These are phyloP conservation scores for Stenolophus ochropezus DNA, from an alignment of 2,888 invertebrate genomes.

Conservation along the genomic window DNA sequence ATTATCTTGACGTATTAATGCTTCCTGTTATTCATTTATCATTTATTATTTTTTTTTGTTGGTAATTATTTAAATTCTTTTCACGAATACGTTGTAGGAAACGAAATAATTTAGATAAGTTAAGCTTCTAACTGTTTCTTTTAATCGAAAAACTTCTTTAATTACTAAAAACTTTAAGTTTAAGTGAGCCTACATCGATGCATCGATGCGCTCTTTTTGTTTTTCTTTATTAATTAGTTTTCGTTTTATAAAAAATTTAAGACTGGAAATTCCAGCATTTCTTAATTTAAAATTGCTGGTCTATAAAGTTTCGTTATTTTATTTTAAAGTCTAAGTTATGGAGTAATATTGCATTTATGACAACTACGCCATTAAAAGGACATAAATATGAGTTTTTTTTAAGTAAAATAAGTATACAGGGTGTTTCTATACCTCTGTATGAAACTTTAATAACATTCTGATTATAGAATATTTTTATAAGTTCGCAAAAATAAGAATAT, in stretches of 20 bases:
- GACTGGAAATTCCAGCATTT: too few species aligned
- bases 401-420: too few species aligned
- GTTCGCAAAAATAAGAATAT: too few species aligned
- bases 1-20: slow-evolving; percentile 15
- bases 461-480: too few species aligned
- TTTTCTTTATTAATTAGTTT: not conserved
- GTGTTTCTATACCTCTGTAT: too few species aligned
- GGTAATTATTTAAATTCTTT: not conserved
- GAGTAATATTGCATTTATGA: too few species aligned
- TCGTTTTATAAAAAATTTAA: not conserved
- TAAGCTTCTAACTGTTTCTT: not conserved
- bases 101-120: not conserved
- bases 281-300: not conserved
- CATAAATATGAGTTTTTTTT: too few species aligned
- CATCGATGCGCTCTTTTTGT: slow-evolving; percentile 26
- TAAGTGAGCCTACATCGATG: slow-evolving; percentile 25
- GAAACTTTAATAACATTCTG: too few species aligned
- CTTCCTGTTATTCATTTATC: not conserved
- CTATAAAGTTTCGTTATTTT: too few species aligned
- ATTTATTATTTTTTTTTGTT: not conserved
- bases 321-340: too few species aligned
- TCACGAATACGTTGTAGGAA: not conserved
- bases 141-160: slow-evolving; percentile 43
- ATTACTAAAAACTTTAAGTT: slow-evolving; percentile 33
- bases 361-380: too few species aligned